Conservation (phyloP, 2,797 vertebrate species). For the Sebastes vulpes region DNA sequence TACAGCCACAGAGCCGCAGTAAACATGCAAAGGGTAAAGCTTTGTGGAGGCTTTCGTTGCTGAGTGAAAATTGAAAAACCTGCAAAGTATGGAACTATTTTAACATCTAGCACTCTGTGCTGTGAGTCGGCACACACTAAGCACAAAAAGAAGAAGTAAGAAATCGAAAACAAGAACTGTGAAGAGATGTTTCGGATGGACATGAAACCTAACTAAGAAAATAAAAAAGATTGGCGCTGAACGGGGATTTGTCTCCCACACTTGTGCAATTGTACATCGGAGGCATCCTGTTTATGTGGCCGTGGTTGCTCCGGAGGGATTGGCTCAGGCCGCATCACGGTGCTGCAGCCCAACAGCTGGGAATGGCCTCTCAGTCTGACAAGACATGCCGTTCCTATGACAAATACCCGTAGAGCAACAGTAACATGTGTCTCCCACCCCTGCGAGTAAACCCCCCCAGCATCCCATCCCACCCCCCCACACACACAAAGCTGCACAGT, state of each 20-base stretch:
- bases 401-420: constrained; percentile 89
- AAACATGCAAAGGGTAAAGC: not conserved
- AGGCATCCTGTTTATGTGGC: constrained; percentile 94
- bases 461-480: not conserved
- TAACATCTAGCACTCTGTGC: not conserved
- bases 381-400: constrained; percentile 97
- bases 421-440: constrained; percentile 90
- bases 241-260: constrained; percentile 86
- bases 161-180: not conserved
- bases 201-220: constrained; percentile 8
- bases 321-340: constrained; percentile 87
- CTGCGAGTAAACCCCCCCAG: constrained; percentile 43
- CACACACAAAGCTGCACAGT: constrained; percentile 71
- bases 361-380: constrained; percentile 84
- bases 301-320: constrained; percentile 78
- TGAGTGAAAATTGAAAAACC: not conserved
- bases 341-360: constrained; percentile 93
- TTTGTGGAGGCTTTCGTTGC: not conserved
- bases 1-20: not conserved
- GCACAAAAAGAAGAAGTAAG: not conserved
- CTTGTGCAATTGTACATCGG: constrained; percentile 87
- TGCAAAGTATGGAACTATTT: not conserved
- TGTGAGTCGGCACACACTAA: not conserved
- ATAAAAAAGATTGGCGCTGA: constrained; percentile 65
- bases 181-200: not conserved